Evolutionary conservation across 1,140 invertebrate genomes (phyloP), one percentile per base, ranked within the genome.

Genomic region (Trichoplusia ni): DNA sequence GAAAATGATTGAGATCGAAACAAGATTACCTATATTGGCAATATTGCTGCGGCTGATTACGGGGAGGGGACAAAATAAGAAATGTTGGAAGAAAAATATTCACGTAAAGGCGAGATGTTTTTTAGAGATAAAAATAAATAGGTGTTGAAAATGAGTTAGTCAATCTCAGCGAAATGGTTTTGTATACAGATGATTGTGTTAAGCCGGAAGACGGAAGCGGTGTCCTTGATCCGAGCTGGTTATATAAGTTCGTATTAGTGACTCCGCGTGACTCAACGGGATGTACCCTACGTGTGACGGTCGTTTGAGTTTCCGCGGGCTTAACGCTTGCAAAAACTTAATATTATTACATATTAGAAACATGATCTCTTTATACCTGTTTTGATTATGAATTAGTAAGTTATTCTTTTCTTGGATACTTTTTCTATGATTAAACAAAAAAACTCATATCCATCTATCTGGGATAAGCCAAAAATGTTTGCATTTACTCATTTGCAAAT

Each of bases 201-300:
- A 25, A 25, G 60, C 25, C 29, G 38, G 31, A 37, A 47, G 31
- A 49, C 62, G 62, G 62, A 56, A 64, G 23, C 51, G 66, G 69
- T 67, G 74, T 64, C 56, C 51, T 61, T 69, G 40, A 14, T 40
- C 46, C 25, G 46, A 49, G 21, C 35, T 56, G 6, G 31, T 54
- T 23, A 46, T 31, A 56, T 47, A 27, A 64, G 9, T 59, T 40
- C 66, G 40, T 27, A 56, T 21, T 25, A 13, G 13, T 23, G 21
- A 40, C 18, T 3, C 18, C 21, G n/a, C 49, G 56, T 71, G 72
- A 75, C 25, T 75, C 72, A 75, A 75, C 69, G 69, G 71, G 75
- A 78, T 75, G 77, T 77, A 60, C 71, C 13, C 59, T 13, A 47
- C 23, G 25, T 33, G 42, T 46, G 27, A 9, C 11, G 14, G 7